Evolutionary conservation across 2,888 invertebrate genomes (phyloP), one percentile per base, ranked within the genome.

Genomic region (Brenthis daphne): DNA sequence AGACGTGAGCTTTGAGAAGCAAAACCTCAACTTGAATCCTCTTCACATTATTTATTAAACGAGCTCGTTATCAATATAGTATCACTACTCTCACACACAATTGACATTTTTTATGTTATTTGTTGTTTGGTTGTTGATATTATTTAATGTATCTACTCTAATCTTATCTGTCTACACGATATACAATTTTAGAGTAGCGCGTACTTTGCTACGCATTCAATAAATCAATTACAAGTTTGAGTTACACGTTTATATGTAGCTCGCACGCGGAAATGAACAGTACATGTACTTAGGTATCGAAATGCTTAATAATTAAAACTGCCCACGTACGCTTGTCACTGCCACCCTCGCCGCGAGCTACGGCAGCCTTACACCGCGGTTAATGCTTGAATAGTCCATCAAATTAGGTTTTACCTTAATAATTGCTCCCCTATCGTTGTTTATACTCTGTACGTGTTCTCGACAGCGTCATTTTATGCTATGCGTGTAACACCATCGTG

Each of bases 271-370:
- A 61, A n/a, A n/a, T 8, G 48, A 29, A 33, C 3, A 12, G 16
- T 51, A 13, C 24, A 5, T 53, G 53, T 33, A 37, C 33, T 53
- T 20, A 16, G 20, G 16, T 63, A 53, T 53, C 6, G 63, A 63
- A 63, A 53, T 16, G 37, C 33, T 53, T 51, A 29, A 51, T 61
- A 53, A 63, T 61, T 51, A 51, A 53, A 63, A 53, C 37, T 53
- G 20, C 0, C 53, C 63, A 20, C 20, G 20, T 13, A 13, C 20
- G 63, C 53, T 53, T 8, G 53, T 43, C 37, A 53, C 37, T 3
- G 51, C 61, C 53, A 20, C 63, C 53, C 63, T 37, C 37, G 20
- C 53, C 63, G 53, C 37, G 13, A 53, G 63, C 63, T 12, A 37
- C 16, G 61, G 3, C 53, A 20, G 53, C 20, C 24, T 6, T 4